A percentile compares a stretch with the other conserved stretches of the same genome.
Conservation (phyloP, 2,888 invertebrate genomes). For the Liopterus haemorrhoidalis region DNA sequence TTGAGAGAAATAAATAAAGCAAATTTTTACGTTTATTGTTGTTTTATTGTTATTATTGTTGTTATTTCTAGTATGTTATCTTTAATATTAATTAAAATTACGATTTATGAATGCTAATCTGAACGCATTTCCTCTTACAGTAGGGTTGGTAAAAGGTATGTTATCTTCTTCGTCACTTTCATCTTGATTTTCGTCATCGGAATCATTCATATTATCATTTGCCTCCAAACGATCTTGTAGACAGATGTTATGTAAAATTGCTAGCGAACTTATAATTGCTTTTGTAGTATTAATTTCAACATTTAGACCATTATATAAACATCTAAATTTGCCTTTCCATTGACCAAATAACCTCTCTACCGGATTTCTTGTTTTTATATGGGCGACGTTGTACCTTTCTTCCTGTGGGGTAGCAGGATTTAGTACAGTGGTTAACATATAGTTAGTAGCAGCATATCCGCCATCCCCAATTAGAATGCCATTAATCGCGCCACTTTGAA, state of each 20-base stretch:
- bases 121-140: too few species aligned
- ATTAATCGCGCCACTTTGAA: conserved; percentile 19
- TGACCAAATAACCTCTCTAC: conserved; percentile 31
- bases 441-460: conserved; percentile 29
- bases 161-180: neutral
- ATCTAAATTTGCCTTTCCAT: conserved; percentile 23
- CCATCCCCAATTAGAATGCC: conserved; percentile 32
- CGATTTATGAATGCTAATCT: too few species aligned
- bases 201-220: neutral
- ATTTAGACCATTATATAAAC: conserved; percentile 16
- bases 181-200: neutral
- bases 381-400: conserved; percentile 31
- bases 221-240: conserved; percentile 2
- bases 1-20: too few species aligned
- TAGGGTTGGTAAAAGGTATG: too few species aligned
- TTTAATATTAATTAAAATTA: too few species aligned
- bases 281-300: conserved; percentile 12
- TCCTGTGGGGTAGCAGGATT: conserved; percentile 27
- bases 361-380: conserved; percentile 30
- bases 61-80: too few species aligned
- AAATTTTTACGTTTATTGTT: too few species aligned
- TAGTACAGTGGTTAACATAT: conserved; percentile 32
- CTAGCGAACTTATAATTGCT: conserved; percentile 17
- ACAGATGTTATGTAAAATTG: conserved; percentile 20
- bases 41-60: too few species aligned